phyloP scores from a whole-genome alignment of 2,888 invertebrate species.

The Chironomus tentans region DNA sequence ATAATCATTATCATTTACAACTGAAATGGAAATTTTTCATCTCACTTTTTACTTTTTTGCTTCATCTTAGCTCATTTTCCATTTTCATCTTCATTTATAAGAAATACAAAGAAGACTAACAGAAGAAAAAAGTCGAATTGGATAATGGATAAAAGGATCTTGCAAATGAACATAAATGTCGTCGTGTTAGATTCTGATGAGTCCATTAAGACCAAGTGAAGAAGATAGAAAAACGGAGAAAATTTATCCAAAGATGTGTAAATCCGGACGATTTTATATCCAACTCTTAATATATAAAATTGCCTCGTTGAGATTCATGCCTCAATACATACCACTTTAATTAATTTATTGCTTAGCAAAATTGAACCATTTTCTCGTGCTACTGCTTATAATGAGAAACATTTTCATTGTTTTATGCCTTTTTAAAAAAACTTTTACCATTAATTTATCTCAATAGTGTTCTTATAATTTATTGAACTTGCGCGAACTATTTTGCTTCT shows the following conservation, averaged over 20 bases:
- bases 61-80: neutral
- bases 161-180: too few relatives aligned
- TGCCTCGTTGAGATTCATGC: neutral
- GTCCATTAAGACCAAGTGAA: too few relatives aligned
- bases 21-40: neutral
- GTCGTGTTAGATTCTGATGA: too few relatives aligned
- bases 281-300: neutral
- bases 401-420: neutral
- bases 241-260: neutral
- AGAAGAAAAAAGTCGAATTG: neutral
- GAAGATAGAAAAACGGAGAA: too few relatives aligned
- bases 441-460: conserved; percentile 7
- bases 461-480: neutral
- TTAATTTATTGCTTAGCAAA: neutral
- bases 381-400: neutral
- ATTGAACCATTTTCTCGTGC: neutral
- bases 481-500: too few relatives aligned
- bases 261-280: neutral
- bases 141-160: neutral
- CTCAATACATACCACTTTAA: neutral
- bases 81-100: too few relatives aligned
- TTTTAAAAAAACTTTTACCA: neutral
- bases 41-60: neutral
- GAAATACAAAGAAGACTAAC: neutral
- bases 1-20: conserved; percentile 1